These are phyloP conservation scores for Alectura lathami DNA, from an alignment of 2,113 vertebrate species.

Conservation along the genomic window DNA sequence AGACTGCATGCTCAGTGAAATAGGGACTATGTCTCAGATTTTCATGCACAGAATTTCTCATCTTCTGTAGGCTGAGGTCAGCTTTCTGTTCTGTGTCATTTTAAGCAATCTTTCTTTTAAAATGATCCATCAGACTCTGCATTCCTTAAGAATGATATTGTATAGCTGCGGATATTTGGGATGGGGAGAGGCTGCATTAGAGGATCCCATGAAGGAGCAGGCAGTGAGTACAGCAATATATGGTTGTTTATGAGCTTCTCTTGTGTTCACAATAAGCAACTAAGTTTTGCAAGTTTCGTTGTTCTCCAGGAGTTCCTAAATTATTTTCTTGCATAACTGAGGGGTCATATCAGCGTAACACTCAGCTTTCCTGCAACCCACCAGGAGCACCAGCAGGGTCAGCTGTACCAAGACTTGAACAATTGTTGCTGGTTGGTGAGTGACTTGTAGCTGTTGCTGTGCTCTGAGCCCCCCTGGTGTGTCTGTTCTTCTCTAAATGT, in stretches of 20 bases:
- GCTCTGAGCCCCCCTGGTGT: neutral
- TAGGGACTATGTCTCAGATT: neutral
- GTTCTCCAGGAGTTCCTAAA: neutral
- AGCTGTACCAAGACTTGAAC: neutral
- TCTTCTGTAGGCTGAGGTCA: neutral
- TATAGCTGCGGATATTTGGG: neutral
- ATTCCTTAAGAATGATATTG: neutral
- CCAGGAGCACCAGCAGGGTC: neutral
- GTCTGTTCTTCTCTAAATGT: neutral
- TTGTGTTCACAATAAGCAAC: neutral
- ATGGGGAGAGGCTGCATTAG: neutral
- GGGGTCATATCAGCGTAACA: neutral
- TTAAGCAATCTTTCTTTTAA: neutral
- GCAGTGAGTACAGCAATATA: neutral
- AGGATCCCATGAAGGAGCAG: neutral
- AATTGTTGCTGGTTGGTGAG: neutral
- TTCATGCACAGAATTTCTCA: neutral
- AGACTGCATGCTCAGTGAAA: neutral
- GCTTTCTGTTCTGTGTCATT: slow-evolving; percentile 29
- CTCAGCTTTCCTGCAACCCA: neutral
- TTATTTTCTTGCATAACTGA: neutral
- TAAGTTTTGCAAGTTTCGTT: neutral
- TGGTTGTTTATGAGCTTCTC: neutral
- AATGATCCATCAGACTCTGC: neutral
- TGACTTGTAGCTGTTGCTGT: neutral